Evolutionary conservation across 2,888 invertebrate species (phyloP).

Genomic region (Penaeus monodon): DNA sequence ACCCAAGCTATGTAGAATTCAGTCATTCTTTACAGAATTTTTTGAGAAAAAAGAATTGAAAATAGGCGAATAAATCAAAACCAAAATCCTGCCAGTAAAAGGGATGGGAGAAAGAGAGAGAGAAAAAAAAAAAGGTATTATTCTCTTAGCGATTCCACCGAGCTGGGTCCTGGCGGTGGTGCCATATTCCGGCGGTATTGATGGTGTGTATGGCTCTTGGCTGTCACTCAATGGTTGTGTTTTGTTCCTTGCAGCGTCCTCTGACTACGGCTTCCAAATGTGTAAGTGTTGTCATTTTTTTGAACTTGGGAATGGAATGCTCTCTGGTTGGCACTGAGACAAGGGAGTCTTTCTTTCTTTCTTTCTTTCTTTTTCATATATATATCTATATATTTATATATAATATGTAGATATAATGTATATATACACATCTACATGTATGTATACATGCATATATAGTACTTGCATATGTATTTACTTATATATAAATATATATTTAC

Average conservation of each 20-base stretch:
- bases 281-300: constrained; percentile 65
- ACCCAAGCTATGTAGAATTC: too few species aligned
- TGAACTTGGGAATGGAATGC: constrained; percentile 63
- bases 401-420: not conserved
- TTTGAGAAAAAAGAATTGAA: too few species aligned
- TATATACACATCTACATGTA: not conserved
- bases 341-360: constrained; percentile 25
- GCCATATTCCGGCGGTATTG: constrained; percentile 19
- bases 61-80: too few species aligned
- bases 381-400: constrained; percentile 21
- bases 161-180: constrained; percentile 49
- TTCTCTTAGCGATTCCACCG: constrained; percentile 12
- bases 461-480: not conserved
- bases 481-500: constrained; percentile 9
- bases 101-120: too few species aligned
- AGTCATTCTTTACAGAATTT: too few species aligned
- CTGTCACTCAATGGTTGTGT: constrained; percentile 64
- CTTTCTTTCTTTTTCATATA: constrained; percentile 7
- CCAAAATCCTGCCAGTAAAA: too few species aligned
- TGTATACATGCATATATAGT: not conserved
- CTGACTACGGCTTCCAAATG: constrained; percentile 66
- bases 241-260: constrained; percentile 66
- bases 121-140: too few species aligned
- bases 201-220: constrained; percentile 52
- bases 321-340: constrained; percentile 58